Evolutionary conservation across 2,797 vertebrate genomes (phyloP).

Genomic region (Macropus fuliginosus): DNA sequence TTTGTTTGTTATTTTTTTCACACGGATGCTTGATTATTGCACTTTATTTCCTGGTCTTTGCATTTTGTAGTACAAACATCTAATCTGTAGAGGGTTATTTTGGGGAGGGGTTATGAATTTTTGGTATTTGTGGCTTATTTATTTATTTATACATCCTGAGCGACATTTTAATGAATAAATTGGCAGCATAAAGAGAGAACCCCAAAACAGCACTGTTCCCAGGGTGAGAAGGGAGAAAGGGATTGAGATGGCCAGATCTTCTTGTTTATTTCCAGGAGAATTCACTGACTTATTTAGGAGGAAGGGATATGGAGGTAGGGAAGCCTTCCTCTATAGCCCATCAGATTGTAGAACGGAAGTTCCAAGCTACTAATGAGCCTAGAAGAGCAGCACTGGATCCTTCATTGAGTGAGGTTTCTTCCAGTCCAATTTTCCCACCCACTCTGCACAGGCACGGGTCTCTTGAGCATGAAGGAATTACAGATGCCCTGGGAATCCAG

Average conservation of each 20-base stretch:
- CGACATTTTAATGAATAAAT: too few species aligned
- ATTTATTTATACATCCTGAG: slow-evolving; percentile 54
- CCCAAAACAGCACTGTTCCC: neutral
- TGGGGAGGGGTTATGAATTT: neutral
- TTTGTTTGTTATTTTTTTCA: neutral
- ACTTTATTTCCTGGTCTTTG: slow-evolving; percentile 24
- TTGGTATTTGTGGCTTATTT: slow-evolving; percentile 26
- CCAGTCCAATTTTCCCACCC: neutral
- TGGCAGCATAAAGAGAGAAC: neutral
- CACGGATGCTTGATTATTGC: slow-evolving; percentile 16
- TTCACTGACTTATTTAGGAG: neutral
- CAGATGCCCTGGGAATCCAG: neutral
- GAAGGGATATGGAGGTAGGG: neutral
- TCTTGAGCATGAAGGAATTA: neutral
- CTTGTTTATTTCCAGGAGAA: neutral
- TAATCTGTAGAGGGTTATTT: neutral
- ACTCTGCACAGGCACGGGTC: neutral
- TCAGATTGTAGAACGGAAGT: neutral
- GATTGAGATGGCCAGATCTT: neutral
- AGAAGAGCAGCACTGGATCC: neutral
- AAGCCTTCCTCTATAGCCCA: neutral
- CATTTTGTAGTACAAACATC: neutral
- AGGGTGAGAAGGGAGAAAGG: neutral
- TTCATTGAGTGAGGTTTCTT: neutral
- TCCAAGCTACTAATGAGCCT: neutral